Conservation (phyloP, 92 coral and sea anemone species). For the Phenganax stokvisi region DNA sequence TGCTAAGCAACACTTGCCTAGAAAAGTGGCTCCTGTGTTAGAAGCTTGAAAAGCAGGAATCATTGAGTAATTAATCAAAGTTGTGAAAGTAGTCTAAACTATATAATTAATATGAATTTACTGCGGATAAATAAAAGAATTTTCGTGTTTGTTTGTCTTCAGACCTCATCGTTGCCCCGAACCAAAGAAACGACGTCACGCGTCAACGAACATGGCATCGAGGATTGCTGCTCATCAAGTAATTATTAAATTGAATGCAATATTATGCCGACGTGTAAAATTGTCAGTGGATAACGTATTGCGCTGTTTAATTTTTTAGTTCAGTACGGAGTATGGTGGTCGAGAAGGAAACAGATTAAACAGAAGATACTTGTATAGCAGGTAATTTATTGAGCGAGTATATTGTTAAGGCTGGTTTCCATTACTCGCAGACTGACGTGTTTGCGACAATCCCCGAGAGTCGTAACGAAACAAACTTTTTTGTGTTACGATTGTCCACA, state of each 20-base stretch:
- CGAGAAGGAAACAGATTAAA: slow-evolving; percentile 63
- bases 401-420: not conserved
- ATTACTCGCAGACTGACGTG: slow-evolving; percentile 13
- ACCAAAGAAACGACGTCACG: slow-evolving; percentile 76
- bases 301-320: slow-evolving; percentile 30
- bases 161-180: slow-evolving; percentile 94
- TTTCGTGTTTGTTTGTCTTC: not conserved
- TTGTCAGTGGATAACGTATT: not conserved
- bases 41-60: not conserved
- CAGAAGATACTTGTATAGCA: slow-evolving; percentile 78
- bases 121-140: not conserved
- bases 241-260: not conserved
- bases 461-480: no score
- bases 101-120: not conserved
- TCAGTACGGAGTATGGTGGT: slow-evolving; percentile 78
- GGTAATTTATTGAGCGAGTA: slow-evolving; percentile 38
- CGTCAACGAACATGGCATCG: slow-evolving; percentile 78
- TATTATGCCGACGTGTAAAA: not conserved
- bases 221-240: slow-evolving; percentile 55
- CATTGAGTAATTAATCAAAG: not conserved
- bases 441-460: no score
- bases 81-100: not conserved
- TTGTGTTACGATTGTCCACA: not conserved
- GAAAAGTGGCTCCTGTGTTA: no score
- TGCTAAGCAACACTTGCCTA: no score